Evolutionary conservation across 2,113 vertebrate species (phyloP), one percentile per base, ranked within the genome.

Genomic region (Nothoprocta pentlandii): DNA sequence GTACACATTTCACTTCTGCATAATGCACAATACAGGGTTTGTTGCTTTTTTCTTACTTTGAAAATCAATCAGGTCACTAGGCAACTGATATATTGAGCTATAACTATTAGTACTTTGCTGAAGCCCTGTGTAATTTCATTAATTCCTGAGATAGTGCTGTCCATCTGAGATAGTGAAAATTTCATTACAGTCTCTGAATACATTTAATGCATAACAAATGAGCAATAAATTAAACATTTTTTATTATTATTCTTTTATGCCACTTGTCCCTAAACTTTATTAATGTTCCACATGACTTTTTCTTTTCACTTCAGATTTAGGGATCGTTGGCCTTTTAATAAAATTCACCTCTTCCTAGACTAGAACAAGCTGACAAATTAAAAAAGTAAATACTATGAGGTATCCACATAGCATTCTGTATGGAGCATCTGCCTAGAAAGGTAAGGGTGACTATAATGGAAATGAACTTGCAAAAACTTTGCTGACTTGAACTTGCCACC

Each of bases 1-100:
- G 91, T 92, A 84, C 69, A 76, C 53, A 83, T 81, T 92, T 94
- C 93, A 83, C 58, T 89, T 74, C 59, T 94, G 44, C 28, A 49
- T 73, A 80, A 44, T 28, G 64, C 28, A 88, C 34, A 89, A 92
- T 63, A 46, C 8, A 59, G 30, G 42, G 34, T 61, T 95, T 93
- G 34, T 87, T 97, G 97, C 95, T 63, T 96, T 92, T 80, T 85
- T 67, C 63, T 64, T 92, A 85, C 59, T 86, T 85, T 92, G 69
- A 92, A 85, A 90, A 94, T 44, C 64, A 93, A 19, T 93, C 62
- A 92, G 59, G 69, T 90, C 64, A 92, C 75, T 58, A 96, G 61
- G 88, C 66, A 97, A 91, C 51, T 42, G 70, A 93, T 96, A 96
- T 92, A 79, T 76, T 71, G 92, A 91, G 21, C 46, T 92, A 62